Evolutionary conservation across 2,113 vertebrate species (phyloP).

Genomic region (Excalfactoria chinensis): DNA sequence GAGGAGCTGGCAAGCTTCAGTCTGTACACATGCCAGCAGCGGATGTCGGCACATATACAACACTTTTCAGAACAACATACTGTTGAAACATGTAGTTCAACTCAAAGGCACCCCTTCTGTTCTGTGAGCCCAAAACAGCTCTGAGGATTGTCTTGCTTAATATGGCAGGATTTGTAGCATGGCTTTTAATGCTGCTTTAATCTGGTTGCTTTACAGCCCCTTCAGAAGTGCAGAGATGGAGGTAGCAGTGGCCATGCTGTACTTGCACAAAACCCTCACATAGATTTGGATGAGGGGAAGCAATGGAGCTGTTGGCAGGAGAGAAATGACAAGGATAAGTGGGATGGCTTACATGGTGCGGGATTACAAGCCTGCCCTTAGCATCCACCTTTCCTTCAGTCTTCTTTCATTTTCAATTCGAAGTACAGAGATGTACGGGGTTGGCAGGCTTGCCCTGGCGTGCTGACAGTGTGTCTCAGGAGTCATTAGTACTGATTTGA

Average conservation of each 20-base stretch:
- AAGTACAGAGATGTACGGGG: neutral
- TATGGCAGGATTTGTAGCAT: constrained; percentile 6
- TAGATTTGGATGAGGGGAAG: neutral
- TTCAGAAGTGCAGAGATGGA: neutral
- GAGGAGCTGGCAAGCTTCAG: constrained; percentile 17
- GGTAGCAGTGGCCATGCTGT: neutral
- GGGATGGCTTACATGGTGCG: neutral
- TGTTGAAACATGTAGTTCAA: constrained; percentile 65
- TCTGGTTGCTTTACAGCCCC: neutral
- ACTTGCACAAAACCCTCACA: neutral
- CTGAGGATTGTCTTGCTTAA: constrained; percentile 4
- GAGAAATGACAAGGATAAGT: neutral
- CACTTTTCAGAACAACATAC: constrained; percentile 64
- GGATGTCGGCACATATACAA: constrained; percentile 74
- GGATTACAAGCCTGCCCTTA: neutral
- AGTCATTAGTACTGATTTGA: neutral
- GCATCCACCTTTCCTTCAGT: neutral
- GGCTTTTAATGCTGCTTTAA: constrained; percentile 44
- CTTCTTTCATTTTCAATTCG: neutral
- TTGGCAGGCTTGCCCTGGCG: neutral
- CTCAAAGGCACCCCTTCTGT: constrained; percentile 54
- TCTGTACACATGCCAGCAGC: constrained; percentile 58
- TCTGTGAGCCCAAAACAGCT: constrained; percentile 27
- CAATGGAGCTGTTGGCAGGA: neutral
- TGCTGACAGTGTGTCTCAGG: neutral